A percentile compares a stretch with the other conserved stretches of the same genome.
Evolutionary conservation across 2,797 vertebrate genomes (phyloP).

Genomic region (Oceanodroma leucorhoa): DNA sequence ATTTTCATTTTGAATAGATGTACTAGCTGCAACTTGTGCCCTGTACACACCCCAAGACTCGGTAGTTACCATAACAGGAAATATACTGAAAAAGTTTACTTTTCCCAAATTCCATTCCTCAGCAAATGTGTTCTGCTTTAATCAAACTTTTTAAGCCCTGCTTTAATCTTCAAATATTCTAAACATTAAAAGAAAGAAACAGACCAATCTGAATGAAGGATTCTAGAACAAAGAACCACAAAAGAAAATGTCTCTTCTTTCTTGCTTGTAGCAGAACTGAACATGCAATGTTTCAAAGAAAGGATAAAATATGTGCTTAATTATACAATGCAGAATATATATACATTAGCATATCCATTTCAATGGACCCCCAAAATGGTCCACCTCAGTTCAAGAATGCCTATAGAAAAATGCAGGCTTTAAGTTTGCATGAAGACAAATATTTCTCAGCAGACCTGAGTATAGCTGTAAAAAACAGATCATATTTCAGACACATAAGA

Average conservation of each 20-base stretch:
- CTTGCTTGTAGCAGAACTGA: background rate
- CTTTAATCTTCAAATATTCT: background rate
- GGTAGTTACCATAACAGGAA: background rate
- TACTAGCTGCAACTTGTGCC: background rate
- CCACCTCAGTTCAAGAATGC: background rate
- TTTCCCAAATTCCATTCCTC: background rate
- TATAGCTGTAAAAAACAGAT: background rate
- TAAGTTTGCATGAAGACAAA: background rate
- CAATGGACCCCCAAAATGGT: background rate
- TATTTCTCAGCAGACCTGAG: background rate
- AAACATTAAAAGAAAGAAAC: background rate
- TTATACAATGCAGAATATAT: background rate
- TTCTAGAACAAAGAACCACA: background rate
- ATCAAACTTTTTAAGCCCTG: background rate
- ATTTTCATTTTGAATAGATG: background rate
- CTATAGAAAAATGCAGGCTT: background rate
- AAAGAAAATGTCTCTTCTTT: background rate
- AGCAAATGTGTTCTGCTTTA: background rate
- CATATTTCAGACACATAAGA: rapidly evolving
- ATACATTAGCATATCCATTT: background rate
- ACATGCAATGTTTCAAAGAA: background rate
- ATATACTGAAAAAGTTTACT: background rate
- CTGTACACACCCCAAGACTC: background rate
- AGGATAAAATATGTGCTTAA: background rate
- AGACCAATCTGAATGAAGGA: background rate